Percentiles rank a stretch among this genome's conserved stretches.
Evolutionary conservation across 1,140 invertebrate genomes (phyloP).

Genomic region (Ceratoteleas bidentatus): DNA sequence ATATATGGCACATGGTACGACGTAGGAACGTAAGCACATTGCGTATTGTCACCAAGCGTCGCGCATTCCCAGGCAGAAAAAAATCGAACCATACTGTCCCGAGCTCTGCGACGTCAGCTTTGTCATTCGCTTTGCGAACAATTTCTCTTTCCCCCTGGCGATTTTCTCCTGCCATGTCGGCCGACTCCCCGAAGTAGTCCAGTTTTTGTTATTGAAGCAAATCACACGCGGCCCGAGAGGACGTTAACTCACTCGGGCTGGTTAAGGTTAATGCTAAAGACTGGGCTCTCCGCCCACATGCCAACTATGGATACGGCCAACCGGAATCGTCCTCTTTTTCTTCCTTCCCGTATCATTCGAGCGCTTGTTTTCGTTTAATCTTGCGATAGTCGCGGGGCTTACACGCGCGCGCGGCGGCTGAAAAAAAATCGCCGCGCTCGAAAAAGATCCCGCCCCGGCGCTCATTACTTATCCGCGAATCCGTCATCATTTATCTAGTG

Average conservation of each 20-base stretch:
- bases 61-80: too few relatives aligned
- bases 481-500: slow-evolving; percentile 36
- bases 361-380: slow-evolving; percentile 55
- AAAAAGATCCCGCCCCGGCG: slow-evolving; percentile 16
- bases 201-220: slow-evolving; percentile 57
- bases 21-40: too few relatives aligned
- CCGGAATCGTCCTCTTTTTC: slow-evolving; percentile 65
- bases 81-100: too few relatives aligned
- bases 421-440: slow-evolving; percentile 14
- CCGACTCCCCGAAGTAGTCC: slow-evolving; percentile 46
- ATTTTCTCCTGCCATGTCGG: slow-evolving; percentile 16
- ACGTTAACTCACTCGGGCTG: slow-evolving; percentile 43
- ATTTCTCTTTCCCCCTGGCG: not conserved
- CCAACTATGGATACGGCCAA: slow-evolving; percentile 66
- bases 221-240: slow-evolving; percentile 46
- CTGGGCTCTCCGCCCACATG: slow-evolving; percentile 62
- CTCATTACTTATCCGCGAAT: slow-evolving; percentile 18
- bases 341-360: slow-evolving; percentile 40
- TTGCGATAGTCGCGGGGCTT: slow-evolving; percentile 32
- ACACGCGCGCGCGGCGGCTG: slow-evolving; percentile 6
- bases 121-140: not conserved
- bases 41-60: too few relatives aligned
- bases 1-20: too few relatives aligned
- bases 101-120: too few relatives aligned
- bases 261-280: slow-evolving; percentile 60